Conservation (phyloP, 2,797 vertebrate genomes). For the Brachyalestes nurse region DNA sequence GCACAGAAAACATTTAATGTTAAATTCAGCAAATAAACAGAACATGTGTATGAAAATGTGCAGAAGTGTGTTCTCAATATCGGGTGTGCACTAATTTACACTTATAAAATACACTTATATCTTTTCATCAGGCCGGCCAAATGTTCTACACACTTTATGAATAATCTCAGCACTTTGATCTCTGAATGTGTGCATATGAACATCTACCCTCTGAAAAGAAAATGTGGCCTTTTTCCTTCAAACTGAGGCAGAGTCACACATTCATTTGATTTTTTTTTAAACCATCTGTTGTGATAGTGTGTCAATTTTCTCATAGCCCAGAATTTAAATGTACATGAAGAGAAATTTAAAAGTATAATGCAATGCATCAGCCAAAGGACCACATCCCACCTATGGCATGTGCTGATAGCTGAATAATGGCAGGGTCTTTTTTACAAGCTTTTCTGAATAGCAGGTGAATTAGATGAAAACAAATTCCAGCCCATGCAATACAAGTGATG, state of each 20-base stretch:
- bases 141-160: too few relatives aligned
- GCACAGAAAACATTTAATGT: too few relatives aligned
- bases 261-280: not conserved
- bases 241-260: not conserved
- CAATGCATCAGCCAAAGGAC: slow-evolving; percentile 3
- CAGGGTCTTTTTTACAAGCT: not conserved
- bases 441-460: not conserved
- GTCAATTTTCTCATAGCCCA: not conserved
- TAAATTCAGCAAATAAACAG: too few relatives aligned
- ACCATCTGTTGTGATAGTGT: not conserved
- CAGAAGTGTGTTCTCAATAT: too few relatives aligned
- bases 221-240: not conserved
- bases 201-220: not conserved
- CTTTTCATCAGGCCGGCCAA: too few relatives aligned
- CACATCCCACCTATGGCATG: not conserved
- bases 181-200: too few relatives aligned
- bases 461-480: not conserved
- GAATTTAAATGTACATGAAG: not conserved
- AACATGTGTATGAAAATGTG: too few relatives aligned
- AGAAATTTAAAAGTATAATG: not conserved
- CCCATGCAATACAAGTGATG: not conserved
- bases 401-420: not conserved
- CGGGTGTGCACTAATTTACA: too few relatives aligned
- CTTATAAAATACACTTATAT: too few relatives aligned
- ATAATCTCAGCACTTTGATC: too few relatives aligned